phyloP scores from a whole-genome alignment of 2,113 vertebrate species.

The Brevimyrus niger region DNA sequence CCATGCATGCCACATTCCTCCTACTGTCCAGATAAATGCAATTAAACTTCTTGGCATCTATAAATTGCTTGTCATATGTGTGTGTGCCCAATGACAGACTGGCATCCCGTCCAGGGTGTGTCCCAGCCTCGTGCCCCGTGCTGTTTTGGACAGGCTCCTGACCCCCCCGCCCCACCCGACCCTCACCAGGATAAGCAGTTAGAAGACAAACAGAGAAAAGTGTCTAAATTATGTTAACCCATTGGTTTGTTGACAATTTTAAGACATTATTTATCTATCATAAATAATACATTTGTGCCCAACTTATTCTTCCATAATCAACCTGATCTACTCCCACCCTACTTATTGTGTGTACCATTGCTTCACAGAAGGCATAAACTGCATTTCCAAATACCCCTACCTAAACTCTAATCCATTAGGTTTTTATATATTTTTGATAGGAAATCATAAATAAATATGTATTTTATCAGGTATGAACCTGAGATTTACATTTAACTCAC shows the following conservation, averaged over 20 bases:
- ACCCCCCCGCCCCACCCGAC: background rate
- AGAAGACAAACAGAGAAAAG: background rate
- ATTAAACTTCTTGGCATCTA: background rate
- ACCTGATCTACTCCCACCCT: background rate
- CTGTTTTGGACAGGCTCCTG: background rate
- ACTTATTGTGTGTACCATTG: background rate
- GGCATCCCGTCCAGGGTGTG: background rate
- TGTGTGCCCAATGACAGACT: background rate
- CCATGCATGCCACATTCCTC: background rate
- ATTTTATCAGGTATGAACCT: background rate
- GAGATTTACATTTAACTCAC: background rate
- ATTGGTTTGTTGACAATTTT: background rate
- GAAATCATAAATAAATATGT: background rate
- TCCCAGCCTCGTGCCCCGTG: background rate
- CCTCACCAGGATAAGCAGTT: background rate
- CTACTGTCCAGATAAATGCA: background rate
- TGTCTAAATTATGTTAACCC: background rate
- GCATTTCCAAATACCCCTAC: background rate
- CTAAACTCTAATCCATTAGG: background rate
- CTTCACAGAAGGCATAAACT: background rate
- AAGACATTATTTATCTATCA: background rate
- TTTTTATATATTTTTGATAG: background rate
- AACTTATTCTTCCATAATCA: background rate
- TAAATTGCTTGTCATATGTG: background rate
- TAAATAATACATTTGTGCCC: background rate